A percentile compares a stretch with the other conserved stretches of the same genome.
phyloP scores from a whole-genome alignment of 2,113 vertebrate species.

The Pimephales promelas region DNA sequence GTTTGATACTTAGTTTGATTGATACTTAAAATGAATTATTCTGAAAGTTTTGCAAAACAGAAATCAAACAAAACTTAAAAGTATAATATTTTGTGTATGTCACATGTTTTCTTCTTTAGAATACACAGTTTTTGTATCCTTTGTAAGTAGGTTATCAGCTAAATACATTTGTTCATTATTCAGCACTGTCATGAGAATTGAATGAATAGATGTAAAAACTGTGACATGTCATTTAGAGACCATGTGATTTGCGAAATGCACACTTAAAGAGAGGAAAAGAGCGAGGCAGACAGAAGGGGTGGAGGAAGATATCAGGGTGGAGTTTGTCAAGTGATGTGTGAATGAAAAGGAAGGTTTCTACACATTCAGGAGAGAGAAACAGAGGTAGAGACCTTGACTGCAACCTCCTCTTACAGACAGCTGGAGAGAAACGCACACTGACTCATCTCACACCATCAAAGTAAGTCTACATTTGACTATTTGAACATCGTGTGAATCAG shows the following conservation, averaged over 20 bases:
- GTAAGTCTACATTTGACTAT: background rate
- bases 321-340: conserved; percentile 11
- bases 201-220: background rate
- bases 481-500: background rate
- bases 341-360: conserved; percentile 12
- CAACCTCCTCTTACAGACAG: background rate
- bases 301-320: background rate
- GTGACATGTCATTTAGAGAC: conserved; percentile 24
- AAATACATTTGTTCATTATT: background rate
- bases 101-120: background rate
- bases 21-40: background rate
- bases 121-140: background rate
- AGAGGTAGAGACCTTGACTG: background rate
- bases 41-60: background rate
- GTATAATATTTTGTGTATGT: background rate
- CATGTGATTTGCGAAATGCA: conserved; percentile 22
- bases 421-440: background rate
- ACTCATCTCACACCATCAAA: background rate
- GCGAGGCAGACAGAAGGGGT: background rate
- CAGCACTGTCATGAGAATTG: background rate
- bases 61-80: background rate
- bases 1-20: background rate
- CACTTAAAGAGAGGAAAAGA: background rate
- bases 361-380: background rate
- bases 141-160: background rate